Percentiles rank a stretch among this genome's conserved stretches.
phyloP scores from a whole-genome alignment of 2,797 vertebrate genomes.

The Pogonophryne albipinna region DNA sequence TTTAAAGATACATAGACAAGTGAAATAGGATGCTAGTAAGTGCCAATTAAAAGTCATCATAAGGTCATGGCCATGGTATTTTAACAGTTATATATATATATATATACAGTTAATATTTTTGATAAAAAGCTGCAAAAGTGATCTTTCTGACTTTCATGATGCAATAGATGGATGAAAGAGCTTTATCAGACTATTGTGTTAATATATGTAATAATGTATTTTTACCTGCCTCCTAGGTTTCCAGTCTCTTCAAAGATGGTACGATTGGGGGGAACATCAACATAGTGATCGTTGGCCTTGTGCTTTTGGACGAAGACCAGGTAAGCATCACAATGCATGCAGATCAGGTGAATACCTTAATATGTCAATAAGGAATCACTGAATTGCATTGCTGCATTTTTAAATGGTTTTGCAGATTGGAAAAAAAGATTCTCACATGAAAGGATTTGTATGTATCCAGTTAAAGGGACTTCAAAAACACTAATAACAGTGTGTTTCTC shows the following conservation, averaged over 20 bases:
- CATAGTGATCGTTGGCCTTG: slow-evolving; percentile 91
- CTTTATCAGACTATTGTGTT: not conserved
- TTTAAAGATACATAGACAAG: too few relatives aligned
- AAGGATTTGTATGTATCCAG: not conserved
- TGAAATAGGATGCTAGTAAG: too few relatives aligned
- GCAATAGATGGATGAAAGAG: not conserved
- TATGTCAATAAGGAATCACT: not conserved
- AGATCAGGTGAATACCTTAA: not conserved
- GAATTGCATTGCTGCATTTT: not conserved
- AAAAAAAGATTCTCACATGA: not conserved
- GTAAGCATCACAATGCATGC: slow-evolving; percentile 70
- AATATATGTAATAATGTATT: not conserved
- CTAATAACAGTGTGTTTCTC: not conserved
- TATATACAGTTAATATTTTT: not conserved
- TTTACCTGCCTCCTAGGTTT: slow-evolving; percentile 85
- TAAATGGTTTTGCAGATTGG: not conserved
- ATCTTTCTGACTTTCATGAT: not conserved
- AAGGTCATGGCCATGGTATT: too few relatives aligned
- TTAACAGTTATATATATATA: not conserved
- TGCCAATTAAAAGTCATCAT: too few relatives aligned
- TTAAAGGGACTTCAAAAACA: not conserved
- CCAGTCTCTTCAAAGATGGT: slow-evolving; percentile 92
- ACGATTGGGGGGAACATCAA: slow-evolving; percentile 94
- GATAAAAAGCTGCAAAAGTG: not conserved
- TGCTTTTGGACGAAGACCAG: slow-evolving; percentile 93